Evolutionary conservation across 2,888 invertebrate species (phyloP), one percentile per base, ranked within the genome.

Genomic region (Scaptomyza caliginosa): DNA sequence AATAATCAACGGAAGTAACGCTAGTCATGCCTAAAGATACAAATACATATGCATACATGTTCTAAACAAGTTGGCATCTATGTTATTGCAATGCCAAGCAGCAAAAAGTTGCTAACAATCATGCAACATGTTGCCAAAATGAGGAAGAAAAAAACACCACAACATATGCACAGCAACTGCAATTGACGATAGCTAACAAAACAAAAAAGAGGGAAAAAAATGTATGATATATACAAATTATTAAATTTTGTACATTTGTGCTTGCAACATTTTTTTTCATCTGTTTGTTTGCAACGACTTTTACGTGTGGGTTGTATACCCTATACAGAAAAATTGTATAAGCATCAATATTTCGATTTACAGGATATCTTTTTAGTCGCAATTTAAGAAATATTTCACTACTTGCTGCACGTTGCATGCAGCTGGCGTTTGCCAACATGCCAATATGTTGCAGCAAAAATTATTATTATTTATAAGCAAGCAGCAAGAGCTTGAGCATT

Each of bases 371-470:
- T 0, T 5, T 2, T 2, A 38, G 38, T 38, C 38, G 11, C 46
- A 21, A n/a, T 17, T 17, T n/a, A 4, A 17, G 8, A 28, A 2
- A 10, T 4, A 8, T 17, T 17, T 28, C 21, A 40, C 56, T 62
- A 34, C 17, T 23, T 30, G 43, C 23, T 43, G 50, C 49, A 56
- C 52, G 64, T 52, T 75, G 71, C 71, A 64, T 64, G 71, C 71
- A 72, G 70, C 75, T 67, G 68, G 28, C 36, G 34, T 42, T 71
- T 24, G 51, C 56, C 42, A 46, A 69, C 57, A 70, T 77, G 82
- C 67, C 85, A 84, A 81, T 81, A 81, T 86, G 87, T 81, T 84
- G 81, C 87, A 84, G 34, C 74, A 68, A 52, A 62, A 64, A 73
- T 74, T 51, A 69, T 82, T 85, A 81, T 80, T 81, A 84, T 86